Evolutionary conservation across 2,888 invertebrate species (phyloP), one percentile per base, ranked within the genome.

Genomic region (Frankliniella fusca): DNA sequence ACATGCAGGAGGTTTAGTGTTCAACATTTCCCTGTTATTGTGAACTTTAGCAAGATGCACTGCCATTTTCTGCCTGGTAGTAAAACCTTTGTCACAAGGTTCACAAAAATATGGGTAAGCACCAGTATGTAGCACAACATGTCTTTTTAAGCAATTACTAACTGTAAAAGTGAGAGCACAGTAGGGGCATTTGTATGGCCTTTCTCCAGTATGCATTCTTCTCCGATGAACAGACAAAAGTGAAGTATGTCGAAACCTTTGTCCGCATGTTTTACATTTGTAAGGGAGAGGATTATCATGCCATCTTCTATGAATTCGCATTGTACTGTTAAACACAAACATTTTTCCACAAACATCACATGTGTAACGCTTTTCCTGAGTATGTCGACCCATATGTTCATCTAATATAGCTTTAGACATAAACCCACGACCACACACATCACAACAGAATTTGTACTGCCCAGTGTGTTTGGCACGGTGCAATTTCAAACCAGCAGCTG

Each of bases 151-250:
- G 18, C 88, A 88, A 54, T 88, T 87, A 20, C 88, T 87, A 85
- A 87, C 86, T 65, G 89, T 89, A 84, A 88, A 88, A 2, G 88
- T 86, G 84, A 89, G 88, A 20, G 87, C 84, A 84, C 90, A 90
- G 85, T 87, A 87, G 28, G 87, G 87, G 84, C 90, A 90, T 82
- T 88, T 87, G 85, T 90, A 89, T 0, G 88, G 88, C 82, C 88
- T 87, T 83, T 88, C 88, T 0, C 89, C 89, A 0, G 89, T 88
- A 85, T 90, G 90, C 50, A 88, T 87, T 88, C 89, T 88, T 84
- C 88, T 88, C 15, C 81, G 50, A 85, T 90, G 90, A 8, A 84
- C 84, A 9, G 84, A 84, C 11, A 85, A 82, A 18, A 84, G 81
- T 11, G 85, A 85, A 38, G 85, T 84, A 82, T 85, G 85, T 20